These are phyloP conservation scores for Spodoptera exigua DNA, from an alignment of 2,888 invertebrate genomes.

Conservation along the genomic window DNA sequence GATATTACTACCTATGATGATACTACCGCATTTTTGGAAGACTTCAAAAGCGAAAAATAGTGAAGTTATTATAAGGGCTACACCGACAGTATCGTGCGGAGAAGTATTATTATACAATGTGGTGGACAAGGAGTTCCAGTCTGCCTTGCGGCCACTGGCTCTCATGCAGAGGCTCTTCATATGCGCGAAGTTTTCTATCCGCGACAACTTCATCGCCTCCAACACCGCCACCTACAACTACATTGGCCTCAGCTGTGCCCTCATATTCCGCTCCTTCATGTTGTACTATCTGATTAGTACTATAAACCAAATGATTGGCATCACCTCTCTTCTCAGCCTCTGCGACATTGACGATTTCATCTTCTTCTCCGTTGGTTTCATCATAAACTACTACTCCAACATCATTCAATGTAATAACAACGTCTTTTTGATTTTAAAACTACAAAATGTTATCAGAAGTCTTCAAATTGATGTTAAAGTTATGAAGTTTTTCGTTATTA, in stretches of 20 bases:
- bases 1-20: too few relatives aligned
- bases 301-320: neutral
- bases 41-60: too few relatives aligned
- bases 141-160: conserved; percentile 11
- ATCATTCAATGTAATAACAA: conserved; percentile 15
- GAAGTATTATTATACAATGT: conserved; percentile 22
- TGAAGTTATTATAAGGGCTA: too few relatives aligned
- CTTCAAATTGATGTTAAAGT: conserved; percentile 13
- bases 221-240: conserved; percentile 23
- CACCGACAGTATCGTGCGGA: neutral
- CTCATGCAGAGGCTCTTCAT: conserved; percentile 20
- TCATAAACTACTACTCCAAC: conserved; percentile 18
- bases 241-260: neutral
- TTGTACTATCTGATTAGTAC: neutral
- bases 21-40: too few relatives aligned
- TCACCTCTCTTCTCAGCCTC: conserved; percentile 7
- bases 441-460: conserved; percentile 11
- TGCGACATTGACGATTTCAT: conserved; percentile 7
- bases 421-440: conserved; percentile 8
- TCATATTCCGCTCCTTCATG: neutral
- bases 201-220: conserved; percentile 23
- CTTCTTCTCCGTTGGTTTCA: conserved; percentile 13
- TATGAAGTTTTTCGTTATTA: conserved; percentile 5
- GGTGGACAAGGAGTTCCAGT: conserved; percentile 6
- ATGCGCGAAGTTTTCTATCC: conserved; percentile 21